These are phyloP conservation scores for Seladonia tumulorum DNA, from an alignment of 2,888 invertebrate genomes.

Conservation along the genomic window DNA sequence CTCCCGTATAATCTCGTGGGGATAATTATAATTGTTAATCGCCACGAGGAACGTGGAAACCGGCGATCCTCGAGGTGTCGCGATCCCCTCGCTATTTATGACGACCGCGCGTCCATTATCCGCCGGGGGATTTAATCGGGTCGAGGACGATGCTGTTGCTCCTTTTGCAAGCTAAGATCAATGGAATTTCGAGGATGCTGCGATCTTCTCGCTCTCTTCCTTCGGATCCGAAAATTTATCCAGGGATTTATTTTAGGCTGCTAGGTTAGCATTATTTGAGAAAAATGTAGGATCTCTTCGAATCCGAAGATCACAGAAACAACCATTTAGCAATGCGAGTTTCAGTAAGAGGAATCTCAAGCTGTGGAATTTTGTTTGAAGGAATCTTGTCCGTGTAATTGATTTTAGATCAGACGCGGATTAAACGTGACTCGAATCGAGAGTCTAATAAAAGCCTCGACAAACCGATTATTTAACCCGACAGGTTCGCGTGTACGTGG, in stretches of 20 bases:
- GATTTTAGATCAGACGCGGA: not conserved
- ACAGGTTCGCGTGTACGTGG: not conserved
- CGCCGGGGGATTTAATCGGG: conserved; percentile 6
- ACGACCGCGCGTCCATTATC: conserved; percentile 21
- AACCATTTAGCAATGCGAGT: not conserved
- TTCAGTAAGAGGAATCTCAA: not conserved
- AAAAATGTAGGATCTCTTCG: not conserved
- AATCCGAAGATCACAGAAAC: not conserved
- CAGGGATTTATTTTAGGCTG: too few species aligned
- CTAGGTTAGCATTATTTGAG: too few species aligned
- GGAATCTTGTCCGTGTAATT: not conserved
- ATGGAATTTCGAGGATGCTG: conserved; percentile 1
- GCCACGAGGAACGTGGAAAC: conserved; percentile 18
- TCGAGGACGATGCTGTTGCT: conserved; percentile 18
- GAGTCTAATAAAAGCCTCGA: not conserved
- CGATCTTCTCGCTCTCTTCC: not conserved
- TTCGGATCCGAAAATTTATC: not conserved
- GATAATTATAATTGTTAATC: conserved; percentile 70
- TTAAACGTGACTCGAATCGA: not conserved
- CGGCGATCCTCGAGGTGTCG: conserved; percentile 20
- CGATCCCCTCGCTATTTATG: conserved; percentile 18
- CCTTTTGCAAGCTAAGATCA: not conserved
- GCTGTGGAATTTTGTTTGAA: not conserved
- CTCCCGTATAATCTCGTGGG: conserved; percentile 50
- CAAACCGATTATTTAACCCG: not conserved